phyloP scores from a whole-genome alignment of 2,888 invertebrate species.

The Cremastobaeus sp. region DNA sequence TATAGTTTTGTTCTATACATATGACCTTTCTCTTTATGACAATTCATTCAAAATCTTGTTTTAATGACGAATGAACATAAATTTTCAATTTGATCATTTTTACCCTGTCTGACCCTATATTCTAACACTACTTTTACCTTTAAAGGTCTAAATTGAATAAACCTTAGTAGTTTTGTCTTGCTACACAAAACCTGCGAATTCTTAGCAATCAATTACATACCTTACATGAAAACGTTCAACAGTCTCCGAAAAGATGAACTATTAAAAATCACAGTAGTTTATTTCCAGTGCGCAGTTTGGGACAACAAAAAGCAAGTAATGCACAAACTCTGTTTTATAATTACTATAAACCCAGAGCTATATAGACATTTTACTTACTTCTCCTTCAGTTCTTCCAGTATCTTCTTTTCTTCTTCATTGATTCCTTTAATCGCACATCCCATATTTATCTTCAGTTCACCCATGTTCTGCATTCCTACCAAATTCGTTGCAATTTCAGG shows the following conservation, averaged over 20 bases:
- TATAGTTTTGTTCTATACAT: too few relatives aligned
- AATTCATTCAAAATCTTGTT: too few relatives aligned
- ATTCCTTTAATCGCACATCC: constrained; percentile 83
- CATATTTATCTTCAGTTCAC: constrained; percentile 83
- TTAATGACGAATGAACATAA: too few relatives aligned
- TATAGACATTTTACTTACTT: constrained; percentile 78
- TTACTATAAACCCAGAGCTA: not conserved
- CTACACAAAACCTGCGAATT: too few relatives aligned
- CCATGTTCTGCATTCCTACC: constrained; percentile 86
- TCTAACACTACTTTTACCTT: not conserved
- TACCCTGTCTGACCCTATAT: too few relatives aligned
- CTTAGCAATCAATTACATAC: constrained; percentile 45
- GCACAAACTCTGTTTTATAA: constrained; percentile 12
- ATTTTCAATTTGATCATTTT: too few relatives aligned
- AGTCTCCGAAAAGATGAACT: constrained; percentile 69
- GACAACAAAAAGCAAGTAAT: constrained; percentile 18
- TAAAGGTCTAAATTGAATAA: not conserved
- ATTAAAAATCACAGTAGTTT: constrained; percentile 63
- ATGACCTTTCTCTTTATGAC: too few relatives aligned
- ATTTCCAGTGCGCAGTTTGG: not conserved
- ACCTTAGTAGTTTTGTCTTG: too few relatives aligned
- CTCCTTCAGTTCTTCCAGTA: constrained; percentile 82
- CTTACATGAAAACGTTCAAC: constrained; percentile 67
- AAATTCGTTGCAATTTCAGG: constrained; percentile 84
- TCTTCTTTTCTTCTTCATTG: constrained; percentile 82